A percentile compares a stretch with the other conserved stretches of the same genome.
These are phyloP conservation scores for Lophotriccus pileatus DNA, from an alignment of 2,797 vertebrate genomes.

Conservation along the genomic window DNA sequence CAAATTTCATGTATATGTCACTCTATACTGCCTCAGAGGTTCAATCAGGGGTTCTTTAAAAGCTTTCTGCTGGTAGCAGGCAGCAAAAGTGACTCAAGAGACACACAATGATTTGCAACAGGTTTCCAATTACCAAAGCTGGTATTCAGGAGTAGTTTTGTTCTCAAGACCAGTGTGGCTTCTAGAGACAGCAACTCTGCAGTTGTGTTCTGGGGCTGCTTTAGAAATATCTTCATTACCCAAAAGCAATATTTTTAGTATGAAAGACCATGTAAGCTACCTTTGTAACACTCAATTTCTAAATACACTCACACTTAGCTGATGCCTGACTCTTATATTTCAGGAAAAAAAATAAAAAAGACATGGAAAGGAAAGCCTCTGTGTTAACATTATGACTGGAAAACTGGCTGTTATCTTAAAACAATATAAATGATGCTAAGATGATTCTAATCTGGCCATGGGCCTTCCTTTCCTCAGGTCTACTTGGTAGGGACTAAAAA, in stretches of 20 bases:
- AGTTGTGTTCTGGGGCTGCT: neutral
- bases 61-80: conserved; percentile 45
- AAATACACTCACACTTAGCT: neutral
- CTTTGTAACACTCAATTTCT: neutral
- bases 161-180: neutral
- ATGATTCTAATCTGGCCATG: neutral
- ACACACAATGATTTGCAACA: conserved; percentile 46
- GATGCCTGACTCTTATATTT: neutral
- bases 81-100: conserved; percentile 34
- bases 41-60: conserved; percentile 28
- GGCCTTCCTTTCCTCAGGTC: neutral
- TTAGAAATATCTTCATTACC: neutral
- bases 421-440: rapidly evolving
- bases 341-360: neutral
- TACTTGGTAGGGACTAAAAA: neutral
- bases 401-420: neutral
- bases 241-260: neutral
- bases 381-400: neutral
- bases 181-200: neutral
- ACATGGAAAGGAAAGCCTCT: neutral
- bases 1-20: conserved; percentile 25
- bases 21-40: conserved; percentile 39
- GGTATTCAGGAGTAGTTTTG: neutral
- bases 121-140: conserved; percentile 1
- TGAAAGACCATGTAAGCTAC: neutral